Percentiles rank a stretch among this genome's conserved stretches.
phyloP scores from a whole-genome alignment of 2,113 vertebrate species.

The Eonycteris spelaea region DNA sequence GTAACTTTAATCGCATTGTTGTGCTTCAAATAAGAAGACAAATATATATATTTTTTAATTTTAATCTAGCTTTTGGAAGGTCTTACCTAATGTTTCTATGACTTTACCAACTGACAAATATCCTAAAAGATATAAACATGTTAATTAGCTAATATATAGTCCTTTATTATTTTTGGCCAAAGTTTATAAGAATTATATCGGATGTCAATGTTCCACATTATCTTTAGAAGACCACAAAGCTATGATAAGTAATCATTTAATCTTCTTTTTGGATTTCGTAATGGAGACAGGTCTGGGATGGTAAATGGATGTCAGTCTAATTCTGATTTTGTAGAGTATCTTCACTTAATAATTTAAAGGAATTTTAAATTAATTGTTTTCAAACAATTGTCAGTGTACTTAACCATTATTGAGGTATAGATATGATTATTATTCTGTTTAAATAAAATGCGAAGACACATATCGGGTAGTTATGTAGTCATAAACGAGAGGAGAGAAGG shows the following conservation, averaged over 20 bases:
- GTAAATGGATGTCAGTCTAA: background rate
- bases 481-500: too few relatives aligned
- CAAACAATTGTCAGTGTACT: background rate
- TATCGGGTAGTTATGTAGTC: too few relatives aligned
- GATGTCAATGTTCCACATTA: background rate
- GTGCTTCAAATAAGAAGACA: background rate
- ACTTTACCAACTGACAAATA: background rate
- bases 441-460: background rate
- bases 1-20: background rate
- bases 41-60: background rate
- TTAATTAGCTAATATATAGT: background rate
- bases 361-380: background rate
- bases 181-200: background rate
- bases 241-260: background rate
- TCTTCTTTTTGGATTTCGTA: background rate
- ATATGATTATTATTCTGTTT: background rate
- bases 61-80: background rate
- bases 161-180: background rate
- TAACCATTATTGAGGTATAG: background rate
- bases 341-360: background rate
- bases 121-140: background rate
- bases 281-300: accelerated
- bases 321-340: background rate
- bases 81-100: background rate
- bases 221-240: background rate